Evolutionary conservation across 2,797 vertebrate genomes (phyloP).

Genomic region (Halcyon chelicuti): DNA sequence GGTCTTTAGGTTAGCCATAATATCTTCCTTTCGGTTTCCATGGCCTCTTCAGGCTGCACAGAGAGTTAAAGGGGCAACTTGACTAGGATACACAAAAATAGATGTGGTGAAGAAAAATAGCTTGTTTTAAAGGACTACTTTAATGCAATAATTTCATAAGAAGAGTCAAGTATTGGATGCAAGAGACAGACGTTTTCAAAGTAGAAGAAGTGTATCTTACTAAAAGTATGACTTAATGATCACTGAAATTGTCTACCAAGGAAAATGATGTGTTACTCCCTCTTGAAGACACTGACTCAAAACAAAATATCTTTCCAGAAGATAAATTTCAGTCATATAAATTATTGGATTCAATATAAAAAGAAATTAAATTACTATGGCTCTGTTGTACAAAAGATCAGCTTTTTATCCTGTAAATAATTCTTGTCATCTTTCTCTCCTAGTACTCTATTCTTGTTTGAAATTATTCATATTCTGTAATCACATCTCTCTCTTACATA

Average conservation of each 20-base stretch:
- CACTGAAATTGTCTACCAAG: neutral
- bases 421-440: neutral
- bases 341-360: neutral
- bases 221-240: neutral
- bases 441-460: neutral
- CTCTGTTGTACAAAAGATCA: neutral
- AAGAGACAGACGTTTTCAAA: neutral
- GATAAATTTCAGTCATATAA: neutral
- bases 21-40: neutral
- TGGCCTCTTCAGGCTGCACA: neutral
- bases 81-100: neutral
- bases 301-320: neutral
- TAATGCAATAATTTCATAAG: neutral
- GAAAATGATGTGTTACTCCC: neutral
- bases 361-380: neutral
- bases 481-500: neutral
- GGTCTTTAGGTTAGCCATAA: neutral
- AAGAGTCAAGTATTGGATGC: neutral
- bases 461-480: neutral
- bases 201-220: neutral
- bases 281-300: neutral
- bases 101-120: neutral
- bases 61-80: neutral
- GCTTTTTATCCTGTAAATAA: neutral
- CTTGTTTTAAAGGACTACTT: neutral